phyloP scores from a whole-genome alignment of 1,140 invertebrate species.

The Apis laboriosa region DNA sequence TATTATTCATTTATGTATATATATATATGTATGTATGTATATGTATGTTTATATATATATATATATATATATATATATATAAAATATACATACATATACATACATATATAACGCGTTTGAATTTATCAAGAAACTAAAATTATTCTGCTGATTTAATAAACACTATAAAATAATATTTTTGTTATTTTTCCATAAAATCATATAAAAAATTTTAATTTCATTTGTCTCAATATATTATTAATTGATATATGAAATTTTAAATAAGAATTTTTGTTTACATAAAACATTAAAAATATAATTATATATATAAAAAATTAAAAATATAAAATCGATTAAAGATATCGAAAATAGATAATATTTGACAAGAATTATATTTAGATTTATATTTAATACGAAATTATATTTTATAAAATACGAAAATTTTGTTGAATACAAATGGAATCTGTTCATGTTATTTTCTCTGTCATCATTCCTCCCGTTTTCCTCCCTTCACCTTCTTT shows the following conservation, averaged over 20 bases:
- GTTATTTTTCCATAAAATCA: background rate
- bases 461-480: conserved; percentile 28
- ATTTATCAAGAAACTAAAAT: background rate
- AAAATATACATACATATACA: too few species aligned
- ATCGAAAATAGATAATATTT: background rate
- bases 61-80: background rate
- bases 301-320: background rate
- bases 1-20: conserved; percentile 27
- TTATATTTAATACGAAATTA: background rate
- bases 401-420: conserved; percentile 10
- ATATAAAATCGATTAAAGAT: background rate
- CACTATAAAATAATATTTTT: background rate
- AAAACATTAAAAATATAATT: background rate
- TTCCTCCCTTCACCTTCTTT: conserved; percentile 49
- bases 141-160: background rate
- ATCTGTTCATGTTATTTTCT: conserved; percentile 59
- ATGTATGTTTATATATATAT: background rate
- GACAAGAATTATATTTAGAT: background rate
- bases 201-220: background rate
- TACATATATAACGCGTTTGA: background rate
- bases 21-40: background rate
- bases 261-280: background rate
- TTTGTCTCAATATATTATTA: background rate
- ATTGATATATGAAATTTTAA: too few species aligned
- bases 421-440: conserved; percentile 36